Base-by-base conservation (phyloP, 2,888 invertebrate genomes). In the Calameuta filiformis region DNA sequence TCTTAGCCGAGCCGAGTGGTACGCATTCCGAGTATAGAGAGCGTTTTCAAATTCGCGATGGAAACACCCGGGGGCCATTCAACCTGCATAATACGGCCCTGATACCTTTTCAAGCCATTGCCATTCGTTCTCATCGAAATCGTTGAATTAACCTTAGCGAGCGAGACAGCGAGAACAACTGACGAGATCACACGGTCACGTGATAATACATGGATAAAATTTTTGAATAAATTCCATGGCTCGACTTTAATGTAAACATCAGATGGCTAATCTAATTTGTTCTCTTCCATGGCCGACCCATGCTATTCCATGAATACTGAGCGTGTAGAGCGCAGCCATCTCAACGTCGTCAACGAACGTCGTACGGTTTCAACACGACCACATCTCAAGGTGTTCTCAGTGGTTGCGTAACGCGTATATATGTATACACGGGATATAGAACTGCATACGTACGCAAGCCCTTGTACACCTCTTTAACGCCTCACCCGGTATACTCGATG, bases 251-350 rank as follows among this genome's bases (percentile, higher is more conserved):
- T 82, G 84, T 82, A 85, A 85, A 85, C 83, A 83, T 81, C 83
- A 75, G 76, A 73, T 71, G 79, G 81, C 79, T 82, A 81, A 84
- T 81, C 83, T 85, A 85, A 85, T 85, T 84, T 82, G 81, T 81
- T 78, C 80, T 68, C 75, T 23, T 56, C 56, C 34, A n/a, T 69
- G 40, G 35, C 79, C 78, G 75, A 79, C 74, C 77, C 82, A 82
- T 82, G 84, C 85, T 88, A 87, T 89, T 87, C 87, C 85, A 89
- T 89, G 89, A 89, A 89, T 89, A 89, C 87, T 82, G 87, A 89
- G 81, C 80, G 35, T 3, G 35, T 3, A 12, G 35, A 82, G 84
- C 81, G 73, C 77, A 80, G 81, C 12, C 34, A 15, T 81, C 81
- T 75, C 79, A 77, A 77, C 82, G 75, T 33, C 33, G 33, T 83